Base-by-base conservation (phyloP, 2,888 invertebrate species). In the Hirtodrosophila alboralis region DNA sequence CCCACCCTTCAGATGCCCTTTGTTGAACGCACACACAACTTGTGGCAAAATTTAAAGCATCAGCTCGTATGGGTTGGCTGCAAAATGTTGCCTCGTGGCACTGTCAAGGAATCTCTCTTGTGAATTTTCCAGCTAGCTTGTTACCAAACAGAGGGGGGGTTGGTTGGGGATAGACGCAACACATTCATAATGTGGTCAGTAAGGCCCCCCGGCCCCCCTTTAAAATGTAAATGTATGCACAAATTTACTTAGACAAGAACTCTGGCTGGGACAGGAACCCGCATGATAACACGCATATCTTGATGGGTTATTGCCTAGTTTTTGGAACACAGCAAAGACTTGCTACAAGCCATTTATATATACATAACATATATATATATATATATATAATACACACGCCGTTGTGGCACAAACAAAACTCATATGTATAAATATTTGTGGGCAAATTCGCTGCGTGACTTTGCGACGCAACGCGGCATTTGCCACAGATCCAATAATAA, bases 391-490 rank as follows among this genome's bases (percentile, higher is more conserved):
- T 37, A 45, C 27, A 31, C 18, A 18, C 3, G 3, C 41, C 27
- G 14, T n/a, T 34, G 10, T 12, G 21, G 16, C n/a, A 18, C 28
- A 12, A 4, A 31, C 30, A 31, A 40, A 45, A 47, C 69, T 80
- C 80, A 63, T 84, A 75, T 80, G 73, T 84, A 79, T 80, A 79
- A 77, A 80, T 80, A 80, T 84, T 64, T 75, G 60, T 69, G 68
- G 63, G 53, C 52, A 54, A 43, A 52, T 53, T 37, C 52, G 43
- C 60, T 66, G 58, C 73, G 51, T 68, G 72, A 75, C 56, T 57
- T 48, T 40, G 28, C 41, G 23, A 37, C 52, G 49, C 61, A 30
- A 37, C 56, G 13, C 49, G 56, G 37, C 51, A 41, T n/a, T n/a
- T n/a, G n/a, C n/a, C 48, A 28, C 16, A 38, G 56, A 45, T 40